Base-by-base conservation (phyloP, 2,888 invertebrate genomes). In the Branchipolynoe longqiensis region DNA sequence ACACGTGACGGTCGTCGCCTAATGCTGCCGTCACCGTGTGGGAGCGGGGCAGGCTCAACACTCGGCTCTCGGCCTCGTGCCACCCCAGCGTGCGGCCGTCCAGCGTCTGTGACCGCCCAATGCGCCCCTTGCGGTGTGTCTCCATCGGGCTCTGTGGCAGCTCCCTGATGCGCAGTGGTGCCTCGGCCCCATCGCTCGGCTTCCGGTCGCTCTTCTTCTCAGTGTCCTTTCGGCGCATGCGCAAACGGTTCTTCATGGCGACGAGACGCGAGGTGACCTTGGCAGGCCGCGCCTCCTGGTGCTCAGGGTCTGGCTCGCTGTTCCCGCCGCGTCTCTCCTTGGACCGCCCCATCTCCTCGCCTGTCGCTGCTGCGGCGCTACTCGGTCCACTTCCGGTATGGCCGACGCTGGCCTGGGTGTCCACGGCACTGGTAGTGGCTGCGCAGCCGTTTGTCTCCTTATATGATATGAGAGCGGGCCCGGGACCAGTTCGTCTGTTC, bases 231-330 rank as follows among this genome's bases (percentile, higher is more conserved):
- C 56, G 36, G 1, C 56, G 54, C 31, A 48, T 40, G n/a, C 84
- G 14, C 33, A 84, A 33, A 18, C 84, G 40, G 54, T 84, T 84
- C 54, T 84, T 84, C 84, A 84, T 84, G 48, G 84, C 84, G 1
- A 84, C 54, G 31, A 84, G 84, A 0, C 84, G 64, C 1, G 84
- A 84, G 1, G 84, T 84, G 0, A 73, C 14, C 54, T 84, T 84
- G 31, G 36, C 40, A 2, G 38, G 2, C 62, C 38, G 33, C 1
- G 40, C 18, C 4, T 12, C 38, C 8, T 18, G 3, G 36, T 33
- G 33, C 8, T 25, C 36, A 1, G 12, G 36, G 4, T 33, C 18
- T 3, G 1, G 3, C 14, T 1, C n/a, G 2, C 38, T 38, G 8
- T 33, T 33, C 2, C 33, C 28, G 33, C 6, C 6, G 3, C 3